Percentiles rank a stretch among this genome's conserved stretches.
Evolutionary conservation across 2,888 invertebrate genomes (phyloP).

Genomic region (Drosophila monieri): DNA sequence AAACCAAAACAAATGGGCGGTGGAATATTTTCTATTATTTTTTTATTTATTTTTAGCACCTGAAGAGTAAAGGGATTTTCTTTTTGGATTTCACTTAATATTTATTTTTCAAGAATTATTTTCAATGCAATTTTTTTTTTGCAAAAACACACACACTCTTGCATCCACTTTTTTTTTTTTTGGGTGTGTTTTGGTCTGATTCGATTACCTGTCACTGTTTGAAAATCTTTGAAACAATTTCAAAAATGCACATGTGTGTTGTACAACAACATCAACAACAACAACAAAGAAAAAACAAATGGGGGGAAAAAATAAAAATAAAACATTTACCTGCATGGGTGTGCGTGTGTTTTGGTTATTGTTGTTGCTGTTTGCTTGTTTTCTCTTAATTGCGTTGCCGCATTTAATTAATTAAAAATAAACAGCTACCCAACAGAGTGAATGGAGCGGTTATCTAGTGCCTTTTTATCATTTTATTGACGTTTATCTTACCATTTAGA

Average conservation of each 20-base stretch:
- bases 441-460: background rate
- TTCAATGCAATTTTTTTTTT: conserved; percentile 10
- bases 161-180: conserved; percentile 1
- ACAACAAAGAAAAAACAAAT: background rate
- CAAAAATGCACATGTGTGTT: background rate
- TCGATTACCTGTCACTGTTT: background rate
- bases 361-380: background rate
- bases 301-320: background rate
- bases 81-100: background rate
- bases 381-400: background rate
- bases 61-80: conserved; percentile 19
- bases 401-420: background rate
- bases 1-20: conserved; percentile 7
- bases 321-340: conserved; percentile 3
- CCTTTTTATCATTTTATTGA: background rate
- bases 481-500: conserved; percentile 39
- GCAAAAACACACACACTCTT: conserved; percentile 7
- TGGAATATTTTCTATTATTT: background rate
- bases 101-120: background rate
- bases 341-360: conserved; percentile 1
- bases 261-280: background rate
- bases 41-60: conserved; percentile 8
- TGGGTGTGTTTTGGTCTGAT: conserved; percentile 28
- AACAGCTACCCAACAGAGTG: background rate
- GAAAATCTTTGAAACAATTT: background rate